Evolutionary conservation across 2,888 invertebrate genomes (phyloP), one percentile per base, ranked within the genome.

Genomic region (Panopea generosa): DNA sequence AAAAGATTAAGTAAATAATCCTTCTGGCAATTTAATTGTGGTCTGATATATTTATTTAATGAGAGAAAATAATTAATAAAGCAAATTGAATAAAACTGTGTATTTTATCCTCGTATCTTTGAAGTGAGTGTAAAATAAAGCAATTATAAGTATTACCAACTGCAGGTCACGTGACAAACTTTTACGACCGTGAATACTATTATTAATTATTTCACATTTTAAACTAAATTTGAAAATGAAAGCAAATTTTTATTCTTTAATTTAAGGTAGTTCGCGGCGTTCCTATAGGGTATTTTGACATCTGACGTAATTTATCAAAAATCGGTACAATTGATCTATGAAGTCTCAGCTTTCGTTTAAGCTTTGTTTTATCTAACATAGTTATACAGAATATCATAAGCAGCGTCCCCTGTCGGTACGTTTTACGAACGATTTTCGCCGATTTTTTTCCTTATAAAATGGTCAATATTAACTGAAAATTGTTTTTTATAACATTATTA

Each of bases 61-160:
- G 40, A 40, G 40, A 40, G 40, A 40, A 40, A 40, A 40, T 16
- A 40, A 40, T 40, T 40, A 40, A 40, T 40, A 40, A 40, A 11
- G 40, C 40, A 40, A 40, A 40, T 40, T 40, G 40, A 40, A 40
- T 40, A 40, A 11, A 40, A 40, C 40, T 40, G 40, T 40, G 40
- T 40, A 40, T 40, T 40, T 40, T 40, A 40, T 40, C 40, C 40
- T 40, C 40, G 40, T 40, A 40, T 40, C 40, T 40, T 40, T 40
- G 40, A 40, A 40, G 9, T 40, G 40, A 40, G 40, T 40, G 40
- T 40, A 40, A 40, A 40, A 40, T 40, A 40, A 40, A 40, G 40
- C 40, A 40, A 40, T 40, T 40, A 40, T 40, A 11, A 40, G 40
- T 40, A 40, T 40, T 40, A 40, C 40, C 40, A 16, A 40, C 40